A percentile compares a stretch with the other conserved stretches of the same genome.
phyloP scores from a whole-genome alignment of 2,888 invertebrate genomes.

The Hypsopygia costalis region DNA sequence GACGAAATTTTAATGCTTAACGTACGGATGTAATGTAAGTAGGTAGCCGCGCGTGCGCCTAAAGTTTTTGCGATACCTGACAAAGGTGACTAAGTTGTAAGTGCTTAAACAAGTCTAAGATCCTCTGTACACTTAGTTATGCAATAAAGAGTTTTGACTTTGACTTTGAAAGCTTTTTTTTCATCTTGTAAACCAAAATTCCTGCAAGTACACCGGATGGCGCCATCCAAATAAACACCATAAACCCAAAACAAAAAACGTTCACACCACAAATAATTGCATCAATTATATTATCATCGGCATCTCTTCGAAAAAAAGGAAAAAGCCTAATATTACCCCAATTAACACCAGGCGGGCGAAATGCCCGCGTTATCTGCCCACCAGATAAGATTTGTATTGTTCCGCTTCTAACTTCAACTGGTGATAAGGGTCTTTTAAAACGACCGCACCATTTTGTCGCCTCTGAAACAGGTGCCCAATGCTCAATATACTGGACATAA shows the following conservation, averaged over 20 bases:
- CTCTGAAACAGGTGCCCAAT: conserved; percentile 52
- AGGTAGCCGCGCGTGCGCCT: too few species aligned
- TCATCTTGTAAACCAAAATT: too few species aligned
- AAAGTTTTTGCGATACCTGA: too few species aligned
- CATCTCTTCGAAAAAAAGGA: conserved; percentile 35
- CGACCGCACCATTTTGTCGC: conserved; percentile 43
- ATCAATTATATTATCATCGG: conserved; percentile 32
- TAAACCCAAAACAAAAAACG: conserved; percentile 4
- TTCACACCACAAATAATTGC: conserved; percentile 21
- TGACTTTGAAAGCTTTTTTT: too few species aligned
- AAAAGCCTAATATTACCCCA: conserved; percentile 40
- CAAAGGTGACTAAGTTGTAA: too few species aligned
- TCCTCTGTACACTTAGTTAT: too few species aligned
- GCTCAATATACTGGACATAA: conserved; percentile 15
- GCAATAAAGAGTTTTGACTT: too few species aligned
- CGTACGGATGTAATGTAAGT: too few species aligned
- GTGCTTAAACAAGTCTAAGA: too few species aligned
- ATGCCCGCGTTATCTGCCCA: conserved; percentile 36
- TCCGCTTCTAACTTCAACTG: conserved; percentile 39
- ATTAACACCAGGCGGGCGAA: conserved; percentile 55
- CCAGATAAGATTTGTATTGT: conserved; percentile 60
- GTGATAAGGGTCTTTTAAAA: conserved; percentile 42
- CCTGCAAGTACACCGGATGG: too few species aligned
- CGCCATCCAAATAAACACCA: conserved; percentile 6
- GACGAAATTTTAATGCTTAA: too few species aligned